Base-by-base conservation (phyloP, 2,113 vertebrate species). In the Apteryx owenii region DNA sequence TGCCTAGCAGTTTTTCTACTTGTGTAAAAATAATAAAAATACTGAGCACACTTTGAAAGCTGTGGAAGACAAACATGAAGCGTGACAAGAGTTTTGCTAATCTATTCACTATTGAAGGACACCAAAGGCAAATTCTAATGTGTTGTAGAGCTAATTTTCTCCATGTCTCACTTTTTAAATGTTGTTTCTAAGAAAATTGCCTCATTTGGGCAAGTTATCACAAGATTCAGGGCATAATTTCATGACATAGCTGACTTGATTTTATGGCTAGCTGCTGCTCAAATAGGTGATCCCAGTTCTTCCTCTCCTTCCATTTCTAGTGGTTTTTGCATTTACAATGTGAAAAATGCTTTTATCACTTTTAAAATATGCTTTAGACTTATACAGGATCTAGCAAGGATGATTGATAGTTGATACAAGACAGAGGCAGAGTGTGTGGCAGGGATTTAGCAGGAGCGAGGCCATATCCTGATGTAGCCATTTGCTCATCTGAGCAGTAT, bases 91-190 rank as follows among this genome's bases (percentile, higher is more conserved):
- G 65, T 80, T 71, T 68, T 87, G 56, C 31, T 81, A 58, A 48
- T 36, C 29, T 90, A 22, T 80, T 90, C 58, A 33, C 29, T 21
- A 15, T 14, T 79, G 44, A 80, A 82, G 72, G 53, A 42, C 70
- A 92, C 62, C 65, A 60, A 88, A 56, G 82, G 51, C 72, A 89
- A 58, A 16, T 87, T 81, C 73, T 89, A 70, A 89, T 93, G 82
- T 56, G 29, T 36, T 93, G 82, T 36, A 71, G 85, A 91, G 54
- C 48, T 91, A 79, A 84, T 97, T 95, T 95, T 84, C 38, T 36
- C 12, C 28, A 68, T 46, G 18, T 85, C 38, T 88, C 21, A 61
- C 33, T 85, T 86, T 40, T 78, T 38, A 62, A 73, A 0, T 64
- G 13, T 44, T 83, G 42, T 73, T 95, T 85, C 72, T 77, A 82